A percentile compares a stretch with the other conserved stretches of the same genome.
These are phyloP conservation scores for Sepiola atlantica DNA, from an alignment of 2,888 invertebrate species.

Conservation along the genomic window DNA sequence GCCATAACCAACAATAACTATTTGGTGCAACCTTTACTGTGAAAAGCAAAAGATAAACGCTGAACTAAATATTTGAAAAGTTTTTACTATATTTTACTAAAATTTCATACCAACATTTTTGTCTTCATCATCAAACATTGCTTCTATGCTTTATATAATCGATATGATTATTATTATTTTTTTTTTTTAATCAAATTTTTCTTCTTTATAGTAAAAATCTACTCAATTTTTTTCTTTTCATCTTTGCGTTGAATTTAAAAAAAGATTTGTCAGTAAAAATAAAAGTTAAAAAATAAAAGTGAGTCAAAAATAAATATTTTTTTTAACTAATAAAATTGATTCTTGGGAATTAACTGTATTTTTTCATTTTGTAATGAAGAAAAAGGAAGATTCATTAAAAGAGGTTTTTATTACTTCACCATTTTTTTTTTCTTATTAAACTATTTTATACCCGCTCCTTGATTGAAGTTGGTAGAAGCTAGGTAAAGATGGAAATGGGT, in stretches of 20 bases:
- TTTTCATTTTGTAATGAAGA: not conserved
- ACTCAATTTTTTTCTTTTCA: not conserved
- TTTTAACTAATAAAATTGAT: not conserved
- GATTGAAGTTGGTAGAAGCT: too few species aligned
- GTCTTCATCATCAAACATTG: constrained; percentile 4
- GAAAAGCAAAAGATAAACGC: not conserved
- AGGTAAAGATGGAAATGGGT: too few species aligned
- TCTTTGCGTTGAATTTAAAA: not conserved
- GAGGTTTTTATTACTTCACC: not conserved
- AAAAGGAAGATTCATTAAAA: not conserved
- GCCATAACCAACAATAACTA: not conserved
- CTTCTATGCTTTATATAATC: not conserved
- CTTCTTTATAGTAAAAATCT: not conserved
- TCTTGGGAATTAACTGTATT: not conserved
- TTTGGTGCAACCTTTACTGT: not conserved
- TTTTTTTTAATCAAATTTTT: not conserved
- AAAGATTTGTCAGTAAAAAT: not conserved
- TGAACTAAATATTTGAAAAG: not conserved
- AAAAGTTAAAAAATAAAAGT: not conserved
- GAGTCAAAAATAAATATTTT: not conserved
- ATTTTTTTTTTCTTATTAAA: not conserved
- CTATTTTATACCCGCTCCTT: too few species aligned
- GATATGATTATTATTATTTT: not conserved
- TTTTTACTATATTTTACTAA: not conserved
- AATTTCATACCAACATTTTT: not conserved